Conservation (phyloP, 2,113 vertebrate genomes). For the Semicossyphus pulcher region DNA sequence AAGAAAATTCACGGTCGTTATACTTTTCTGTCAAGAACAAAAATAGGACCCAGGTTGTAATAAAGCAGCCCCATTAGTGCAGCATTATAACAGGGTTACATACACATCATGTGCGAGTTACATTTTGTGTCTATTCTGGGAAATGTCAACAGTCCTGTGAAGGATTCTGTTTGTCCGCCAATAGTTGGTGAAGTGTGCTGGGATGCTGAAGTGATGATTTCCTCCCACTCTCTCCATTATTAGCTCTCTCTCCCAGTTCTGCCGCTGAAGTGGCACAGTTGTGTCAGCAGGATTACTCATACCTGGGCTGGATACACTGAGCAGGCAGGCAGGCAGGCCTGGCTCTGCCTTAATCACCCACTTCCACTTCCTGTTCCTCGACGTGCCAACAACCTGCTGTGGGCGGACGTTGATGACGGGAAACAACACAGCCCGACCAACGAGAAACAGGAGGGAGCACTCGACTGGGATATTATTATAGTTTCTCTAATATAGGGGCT, state of each 20-base stretch:
- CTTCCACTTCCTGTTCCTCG: conserved; percentile 73
- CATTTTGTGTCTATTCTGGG: conserved; percentile 41
- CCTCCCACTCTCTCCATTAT: conserved; percentile 60
- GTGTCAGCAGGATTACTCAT: conserved; percentile 72
- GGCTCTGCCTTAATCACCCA: conserved; percentile 67
- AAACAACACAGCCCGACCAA: conserved; percentile 25
- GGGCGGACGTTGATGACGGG: conserved; percentile 55
- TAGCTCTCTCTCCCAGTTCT: conserved; percentile 41
- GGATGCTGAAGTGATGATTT: conserved; percentile 42
- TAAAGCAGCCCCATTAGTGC: no score
- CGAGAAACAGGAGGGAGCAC: conserved; percentile 20
- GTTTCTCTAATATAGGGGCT: conserved; percentile 22
- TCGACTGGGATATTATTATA: conserved; percentile 41
- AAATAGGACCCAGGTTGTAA: no score
- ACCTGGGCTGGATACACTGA: conserved; percentile 56
- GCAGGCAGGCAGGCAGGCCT: conserved; percentile 26
- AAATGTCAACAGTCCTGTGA: conserved; percentile 39
- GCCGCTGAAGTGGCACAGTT: conserved; percentile 57
- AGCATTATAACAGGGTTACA: neutral
- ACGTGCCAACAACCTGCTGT: conserved; percentile 39
- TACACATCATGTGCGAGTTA: conserved; percentile 8
- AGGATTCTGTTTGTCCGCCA: conserved; percentile 38
- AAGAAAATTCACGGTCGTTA: no score
- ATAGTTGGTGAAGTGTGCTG: conserved; percentile 33
- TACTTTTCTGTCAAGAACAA: no score